Base-by-base conservation (phyloP, 2,113 vertebrate genomes). In the Amblyornis subalaris region DNA sequence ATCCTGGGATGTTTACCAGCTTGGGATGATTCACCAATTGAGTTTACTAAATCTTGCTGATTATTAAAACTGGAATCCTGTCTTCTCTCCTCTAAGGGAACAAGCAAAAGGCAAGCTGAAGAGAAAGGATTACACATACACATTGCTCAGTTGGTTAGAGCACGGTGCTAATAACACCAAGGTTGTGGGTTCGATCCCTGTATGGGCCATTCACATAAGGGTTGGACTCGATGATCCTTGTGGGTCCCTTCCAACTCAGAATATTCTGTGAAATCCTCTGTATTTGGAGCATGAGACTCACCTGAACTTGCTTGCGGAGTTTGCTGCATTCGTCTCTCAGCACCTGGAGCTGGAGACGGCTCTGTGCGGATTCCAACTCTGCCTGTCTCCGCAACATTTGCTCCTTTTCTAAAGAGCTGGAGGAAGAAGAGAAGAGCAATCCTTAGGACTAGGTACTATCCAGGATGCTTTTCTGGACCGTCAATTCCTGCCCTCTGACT, bases 311-410 rank as follows among this genome's bases (percentile, higher is more conserved):
- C 65, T 89, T 98, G 54, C 97, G 98, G 53, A 99, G 98, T 88
- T 98, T 99, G 61, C 97, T 98, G 40, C 98, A 99, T 50, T 99
- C 98, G 11, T 98, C 98, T 25, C 97, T 98, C 91, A 99, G 93
- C 14, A 99, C 98, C 95, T 99, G 99, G 83, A 99, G 89, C 70
- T 98, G 98, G 25, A 99, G 98, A 10, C 99, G 98, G 96, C 98
- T 99, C 97, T 99, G 98, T 6, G 99, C 99, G 0, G 99, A 98
- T 65, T 99, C 99, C 96, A 99, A 96, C 93, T 99, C 99, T 1
- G 99, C 99, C 69, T 98, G 98, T 57, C 98, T 98, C 72, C 99
- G 97, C 60, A 98, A 74, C 80, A 85, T 95, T 72, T 99, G 98
- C 90, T 99, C 99, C 96, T 98, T 97, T 65, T 98, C 97, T 88